phyloP scores from a whole-genome alignment of 2,888 invertebrate species.

The Phragmatobia fuliginosa region DNA sequence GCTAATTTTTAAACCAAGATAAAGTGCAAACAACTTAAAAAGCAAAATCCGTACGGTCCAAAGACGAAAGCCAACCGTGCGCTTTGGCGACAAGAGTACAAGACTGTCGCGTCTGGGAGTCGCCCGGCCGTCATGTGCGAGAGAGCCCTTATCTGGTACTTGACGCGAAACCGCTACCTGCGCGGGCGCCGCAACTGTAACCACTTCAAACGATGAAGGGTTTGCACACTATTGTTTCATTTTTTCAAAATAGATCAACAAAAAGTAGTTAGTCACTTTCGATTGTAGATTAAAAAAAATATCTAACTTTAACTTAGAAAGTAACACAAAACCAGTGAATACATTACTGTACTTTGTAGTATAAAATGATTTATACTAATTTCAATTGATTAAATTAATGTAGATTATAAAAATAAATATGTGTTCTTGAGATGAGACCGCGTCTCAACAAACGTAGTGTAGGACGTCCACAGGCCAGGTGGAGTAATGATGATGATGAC shows the following conservation, averaged over 20 bases:
- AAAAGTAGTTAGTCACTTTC: slow-evolving; percentile 17
- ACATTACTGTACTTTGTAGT: not conserved
- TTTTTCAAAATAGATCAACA: slow-evolving; percentile 38
- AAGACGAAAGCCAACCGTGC: slow-evolving; percentile 13
- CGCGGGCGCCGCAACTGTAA: slow-evolving; percentile 60
- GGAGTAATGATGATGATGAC: too few relatives aligned
- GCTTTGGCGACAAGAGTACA: slow-evolving; percentile 56
- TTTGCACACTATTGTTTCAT: slow-evolving; percentile 61
- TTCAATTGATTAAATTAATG: not conserved
- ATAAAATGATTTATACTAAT: not conserved
- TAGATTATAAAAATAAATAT: not conserved
- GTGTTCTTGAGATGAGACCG: too few relatives aligned
- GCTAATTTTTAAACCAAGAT: slow-evolving; percentile 36
- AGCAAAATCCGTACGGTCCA: slow-evolving; percentile 20
- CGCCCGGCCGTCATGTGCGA: slow-evolving; percentile 49
- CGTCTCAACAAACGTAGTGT: too few relatives aligned
- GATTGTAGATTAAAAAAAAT: too few relatives aligned
- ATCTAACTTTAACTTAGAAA: too few relatives aligned
- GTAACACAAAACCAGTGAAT: not conserved
- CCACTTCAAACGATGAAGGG: slow-evolving; percentile 73
- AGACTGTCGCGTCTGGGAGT: slow-evolving; percentile 51
- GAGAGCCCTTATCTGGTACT: slow-evolving; percentile 68
- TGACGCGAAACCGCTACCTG: slow-evolving; percentile 73
- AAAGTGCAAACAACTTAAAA: slow-evolving; percentile 33
- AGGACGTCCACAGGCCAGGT: too few relatives aligned